Percentiles rank a stretch among this genome's conserved stretches.
phyloP scores from a whole-genome alignment of 2,113 vertebrate species.

The Riparia riparia region DNA sequence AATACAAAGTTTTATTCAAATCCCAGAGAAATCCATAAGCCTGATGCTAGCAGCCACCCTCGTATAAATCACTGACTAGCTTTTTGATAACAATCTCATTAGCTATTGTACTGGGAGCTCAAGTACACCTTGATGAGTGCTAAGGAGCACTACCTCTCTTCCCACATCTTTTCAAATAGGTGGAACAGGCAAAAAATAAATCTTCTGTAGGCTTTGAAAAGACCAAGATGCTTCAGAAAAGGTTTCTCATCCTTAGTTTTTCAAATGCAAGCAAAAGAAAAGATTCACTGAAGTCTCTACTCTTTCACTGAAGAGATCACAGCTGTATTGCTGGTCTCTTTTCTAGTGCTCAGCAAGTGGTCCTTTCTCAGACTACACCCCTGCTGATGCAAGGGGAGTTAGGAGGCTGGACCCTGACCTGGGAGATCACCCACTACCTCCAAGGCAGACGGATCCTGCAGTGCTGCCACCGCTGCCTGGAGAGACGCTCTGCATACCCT shows the following conservation, averaged over 20 bases:
- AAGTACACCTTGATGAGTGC: background rate
- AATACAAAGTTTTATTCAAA: background rate
- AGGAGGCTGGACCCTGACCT: background rate
- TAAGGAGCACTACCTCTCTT: background rate
- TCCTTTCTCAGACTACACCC: background rate
- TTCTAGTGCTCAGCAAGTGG: background rate
- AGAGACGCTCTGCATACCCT: background rate
- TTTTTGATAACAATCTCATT: background rate
- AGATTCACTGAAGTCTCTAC: background rate
- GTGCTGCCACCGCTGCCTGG: background rate
- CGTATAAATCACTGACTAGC: background rate
- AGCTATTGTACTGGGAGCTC: background rate
- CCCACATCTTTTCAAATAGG: slow-evolving; percentile 18
- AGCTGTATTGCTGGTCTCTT: background rate
- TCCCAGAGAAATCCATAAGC: background rate
- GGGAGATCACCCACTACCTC: background rate
- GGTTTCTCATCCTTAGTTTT: background rate
- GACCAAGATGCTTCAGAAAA: background rate
- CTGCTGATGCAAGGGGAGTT: background rate
- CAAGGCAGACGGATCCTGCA: rapidly evolving
- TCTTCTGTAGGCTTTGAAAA: background rate
- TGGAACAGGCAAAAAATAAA: background rate
- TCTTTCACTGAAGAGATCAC: background rate
- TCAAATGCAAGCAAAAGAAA: background rate
- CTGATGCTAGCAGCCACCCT: background rate